A percentile compares a stretch with the other conserved stretches of the same genome.
Conservation (phyloP, 2,797 vertebrate species). For the Aselliscus stoliczkanus region DNA sequence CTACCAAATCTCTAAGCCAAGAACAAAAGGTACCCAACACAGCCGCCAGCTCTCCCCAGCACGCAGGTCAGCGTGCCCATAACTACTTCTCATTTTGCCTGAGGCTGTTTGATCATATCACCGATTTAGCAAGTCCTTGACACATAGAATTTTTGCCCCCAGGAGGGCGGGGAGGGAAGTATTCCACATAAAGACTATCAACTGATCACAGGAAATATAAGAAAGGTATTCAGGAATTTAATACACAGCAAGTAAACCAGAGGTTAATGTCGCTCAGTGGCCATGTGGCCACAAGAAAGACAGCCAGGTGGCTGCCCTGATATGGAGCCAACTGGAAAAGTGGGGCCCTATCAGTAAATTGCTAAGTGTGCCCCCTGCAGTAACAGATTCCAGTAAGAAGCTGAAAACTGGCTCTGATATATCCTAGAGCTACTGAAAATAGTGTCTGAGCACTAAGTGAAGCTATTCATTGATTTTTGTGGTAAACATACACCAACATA, state of each 20-base stretch:
- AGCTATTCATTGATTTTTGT: background rate
- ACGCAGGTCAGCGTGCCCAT: fast-evolving
- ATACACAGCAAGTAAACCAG: background rate
- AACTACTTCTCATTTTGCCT: too few species aligned
- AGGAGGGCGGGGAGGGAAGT: background rate
- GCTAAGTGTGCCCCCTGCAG: background rate
- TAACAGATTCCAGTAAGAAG: background rate
- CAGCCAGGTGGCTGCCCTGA: background rate
- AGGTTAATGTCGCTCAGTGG: background rate
- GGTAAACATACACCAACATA: background rate
- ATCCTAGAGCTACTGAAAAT: background rate
- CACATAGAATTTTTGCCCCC: fast-evolving
- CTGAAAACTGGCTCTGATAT: background rate
- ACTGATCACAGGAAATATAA: background rate
- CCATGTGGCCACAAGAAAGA: background rate
- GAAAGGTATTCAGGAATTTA: background rate
- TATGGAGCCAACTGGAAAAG: background rate
- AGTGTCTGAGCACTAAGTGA: background rate
- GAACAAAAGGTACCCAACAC: background rate
- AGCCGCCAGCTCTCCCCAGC: background rate
- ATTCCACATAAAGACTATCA: background rate
- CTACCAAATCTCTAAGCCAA: background rate
- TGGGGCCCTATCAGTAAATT: too few species aligned
- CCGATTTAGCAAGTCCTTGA: background rate
- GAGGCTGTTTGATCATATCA: background rate